These are phyloP conservation scores for Zygothrica quintamaculata DNA, from an alignment of 2,888 invertebrate species.

Conservation along the genomic window DNA sequence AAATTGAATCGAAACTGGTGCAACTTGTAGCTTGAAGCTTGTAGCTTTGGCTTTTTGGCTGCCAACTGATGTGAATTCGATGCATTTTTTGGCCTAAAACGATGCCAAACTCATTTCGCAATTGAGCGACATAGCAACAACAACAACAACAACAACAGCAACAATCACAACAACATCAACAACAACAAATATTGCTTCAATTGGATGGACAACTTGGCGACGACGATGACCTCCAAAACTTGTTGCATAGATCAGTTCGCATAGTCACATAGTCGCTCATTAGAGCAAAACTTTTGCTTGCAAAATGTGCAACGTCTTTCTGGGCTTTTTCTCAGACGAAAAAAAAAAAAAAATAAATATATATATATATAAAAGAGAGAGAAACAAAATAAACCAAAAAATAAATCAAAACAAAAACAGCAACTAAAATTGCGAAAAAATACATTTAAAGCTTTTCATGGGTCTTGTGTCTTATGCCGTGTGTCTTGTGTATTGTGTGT, in stretches of 20 bases:
- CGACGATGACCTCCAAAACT: slow-evolving; percentile 72
- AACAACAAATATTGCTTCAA: slow-evolving; percentile 60
- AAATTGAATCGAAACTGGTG: slow-evolving; percentile 61
- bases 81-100: slow-evolving; percentile 69
- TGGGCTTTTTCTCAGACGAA: slow-evolving; percentile 60
- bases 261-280: slow-evolving; percentile 61
- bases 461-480: slow-evolving; percentile 32
- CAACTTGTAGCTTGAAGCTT: slow-evolving; percentile 51
- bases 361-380: too few relatives aligned
- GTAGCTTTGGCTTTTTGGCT: slow-evolving; percentile 47
- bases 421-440: slow-evolving; percentile 63
- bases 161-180: slow-evolving; percentile 47
- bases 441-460: slow-evolving; percentile 54
- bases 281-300: slow-evolving; percentile 67
- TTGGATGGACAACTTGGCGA: slow-evolving; percentile 73
- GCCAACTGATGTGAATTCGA: slow-evolving; percentile 49
- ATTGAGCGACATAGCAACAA: slow-evolving; percentile 27
- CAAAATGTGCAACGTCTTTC: slow-evolving; percentile 74
- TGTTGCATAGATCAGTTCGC: slow-evolving; percentile 54
- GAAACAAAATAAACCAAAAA: slow-evolving; percentile 6
- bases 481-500: too few relatives aligned
- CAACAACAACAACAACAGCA: slow-evolving; percentile 14
- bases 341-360: slow-evolving; percentile 20
- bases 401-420: slow-evolving; percentile 25
- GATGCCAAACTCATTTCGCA: slow-evolving; percentile 70